A percentile compares a stretch with the other conserved stretches of the same genome.
Evolutionary conservation across 2,888 invertebrate species (phyloP).

Genomic region (Podabrus alpinus): DNA sequence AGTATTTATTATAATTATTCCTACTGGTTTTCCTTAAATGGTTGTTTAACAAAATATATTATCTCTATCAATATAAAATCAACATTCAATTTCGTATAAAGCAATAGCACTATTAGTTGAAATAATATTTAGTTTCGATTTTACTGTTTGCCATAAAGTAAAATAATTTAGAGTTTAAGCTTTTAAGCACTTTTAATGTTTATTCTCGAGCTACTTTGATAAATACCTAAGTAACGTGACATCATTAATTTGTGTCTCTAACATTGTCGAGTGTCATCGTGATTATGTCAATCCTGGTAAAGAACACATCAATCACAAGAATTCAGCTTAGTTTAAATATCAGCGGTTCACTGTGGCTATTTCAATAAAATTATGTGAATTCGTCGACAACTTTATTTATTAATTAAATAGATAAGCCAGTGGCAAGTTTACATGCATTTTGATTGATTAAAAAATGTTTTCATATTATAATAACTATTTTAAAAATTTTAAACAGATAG

Average conservation of each 20-base stretch:
- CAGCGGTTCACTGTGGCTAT: conserved; percentile 8
- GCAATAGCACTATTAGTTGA: background rate
- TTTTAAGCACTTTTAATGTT: conserved; percentile 17
- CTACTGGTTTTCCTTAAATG: too few species aligned
- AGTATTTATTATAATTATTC: too few species aligned
- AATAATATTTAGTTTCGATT: conserved; percentile 5
- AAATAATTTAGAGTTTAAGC: conserved; percentile 16
- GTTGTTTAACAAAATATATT: background rate
- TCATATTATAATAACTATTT: background rate
- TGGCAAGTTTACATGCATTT: background rate
- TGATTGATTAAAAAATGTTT: conserved; percentile 1
- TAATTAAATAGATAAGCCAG: conserved; percentile 1
- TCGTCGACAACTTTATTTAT: background rate
- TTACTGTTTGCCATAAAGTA: conserved; percentile 6
- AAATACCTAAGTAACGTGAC: conserved; percentile 41
- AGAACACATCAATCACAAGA: conserved; percentile 39
- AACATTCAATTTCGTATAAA: background rate
- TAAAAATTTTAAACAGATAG: background rate
- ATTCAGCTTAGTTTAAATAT: conserved; percentile 7
- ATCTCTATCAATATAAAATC: background rate
- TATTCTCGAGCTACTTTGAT: conserved; percentile 33
- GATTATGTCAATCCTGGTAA: conserved; percentile 41
- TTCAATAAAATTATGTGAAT: conserved; percentile 17
- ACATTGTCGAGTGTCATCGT: conserved; percentile 41
- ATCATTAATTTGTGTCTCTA: conserved; percentile 43